Evolutionary conservation across 2,888 invertebrate species (phyloP).

Genomic region (Acronicta aceris): DNA sequence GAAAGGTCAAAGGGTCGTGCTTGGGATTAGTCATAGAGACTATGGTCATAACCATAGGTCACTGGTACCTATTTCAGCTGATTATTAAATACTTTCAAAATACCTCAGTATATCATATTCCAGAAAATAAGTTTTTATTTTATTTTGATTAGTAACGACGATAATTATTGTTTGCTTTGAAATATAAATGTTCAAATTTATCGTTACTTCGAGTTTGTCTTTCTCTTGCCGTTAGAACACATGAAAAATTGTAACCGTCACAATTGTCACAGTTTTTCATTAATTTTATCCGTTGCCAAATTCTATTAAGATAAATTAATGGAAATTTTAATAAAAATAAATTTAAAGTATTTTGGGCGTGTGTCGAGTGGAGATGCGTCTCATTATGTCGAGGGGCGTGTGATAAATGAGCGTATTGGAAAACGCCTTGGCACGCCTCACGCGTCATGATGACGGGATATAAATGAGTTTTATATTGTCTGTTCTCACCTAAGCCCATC

Average conservation of each 20-base stretch:
- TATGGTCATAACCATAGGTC: no score
- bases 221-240: slow-evolving; percentile 31
- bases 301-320: slow-evolving; percentile 68
- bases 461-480: slow-evolving; percentile 88
- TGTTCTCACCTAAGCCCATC: slow-evolving; percentile 85
- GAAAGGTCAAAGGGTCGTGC: no score
- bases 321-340: slow-evolving; percentile 75
- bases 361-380: slow-evolving; percentile 81
- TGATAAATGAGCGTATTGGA: slow-evolving; percentile 88
- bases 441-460: slow-evolving; percentile 84
- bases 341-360: slow-evolving; percentile 79
- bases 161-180: slow-evolving; percentile 17
- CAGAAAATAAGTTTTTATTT: no score
- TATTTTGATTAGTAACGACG: not conserved
- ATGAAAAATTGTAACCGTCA: slow-evolving; percentile 44
- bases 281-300: slow-evolving; percentile 60
- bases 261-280: slow-evolving; percentile 50
- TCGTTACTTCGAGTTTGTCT: slow-evolving; percentile 26
- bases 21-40: no score
- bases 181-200: slow-evolving; percentile 36
- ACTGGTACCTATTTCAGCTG: no score
- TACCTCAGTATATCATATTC: no score
- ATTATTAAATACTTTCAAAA: no score
- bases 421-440: slow-evolving; percentile 85
- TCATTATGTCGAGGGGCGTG: slow-evolving; percentile 84